Percentiles rank a stretch among this genome's conserved stretches.
Evolutionary conservation across 2,797 vertebrate genomes (phyloP).

Genomic region (Anniella stebbinsi): DNA sequence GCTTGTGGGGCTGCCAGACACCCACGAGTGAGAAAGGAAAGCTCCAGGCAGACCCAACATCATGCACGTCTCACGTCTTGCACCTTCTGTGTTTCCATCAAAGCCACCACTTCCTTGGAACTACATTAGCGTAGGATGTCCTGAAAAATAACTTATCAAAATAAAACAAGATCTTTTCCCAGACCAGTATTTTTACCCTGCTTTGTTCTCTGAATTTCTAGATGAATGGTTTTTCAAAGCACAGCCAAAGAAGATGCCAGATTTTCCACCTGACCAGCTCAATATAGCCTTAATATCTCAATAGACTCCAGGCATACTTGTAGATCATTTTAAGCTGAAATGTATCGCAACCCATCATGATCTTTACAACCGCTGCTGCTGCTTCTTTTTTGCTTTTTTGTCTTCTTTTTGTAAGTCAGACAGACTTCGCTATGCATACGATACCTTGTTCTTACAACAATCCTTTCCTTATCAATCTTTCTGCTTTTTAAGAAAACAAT

Average conservation of each 20-base stretch:
- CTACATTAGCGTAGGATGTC: slow-evolving; percentile 13
- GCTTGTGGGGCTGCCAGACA: neutral
- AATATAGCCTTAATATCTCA: slow-evolving; percentile 23
- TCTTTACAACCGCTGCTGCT: slow-evolving; percentile 38
- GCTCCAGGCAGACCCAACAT: neutral
- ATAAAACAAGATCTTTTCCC: slow-evolving; percentile 39
- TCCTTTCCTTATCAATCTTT: neutral
- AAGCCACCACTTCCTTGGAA: neutral
- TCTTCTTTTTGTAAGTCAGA: neutral
- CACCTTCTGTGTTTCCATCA: neutral
- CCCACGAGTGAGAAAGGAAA: neutral
- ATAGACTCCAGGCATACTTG: neutral
- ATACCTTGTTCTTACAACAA: neutral
- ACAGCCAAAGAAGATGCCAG: slow-evolving; percentile 19
- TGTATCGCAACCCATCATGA: slow-evolving; percentile 17
- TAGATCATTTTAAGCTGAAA: slow-evolving; percentile 32
- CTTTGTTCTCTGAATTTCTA: slow-evolving; percentile 38
- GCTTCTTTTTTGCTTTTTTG: neutral
- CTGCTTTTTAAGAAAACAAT: slow-evolving; percentile 45
- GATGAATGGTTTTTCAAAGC: slow-evolving; percentile 28
- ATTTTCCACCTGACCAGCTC: slow-evolving; percentile 56
- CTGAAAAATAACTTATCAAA: neutral
- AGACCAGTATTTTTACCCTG: slow-evolving; percentile 16
- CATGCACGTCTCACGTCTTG: neutral
- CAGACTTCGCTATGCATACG: accelerated